A percentile compares a stretch with the other conserved stretches of the same genome.
phyloP scores from a whole-genome alignment of 2,113 vertebrate species.

The Ctenomys sociabilis region DNA sequence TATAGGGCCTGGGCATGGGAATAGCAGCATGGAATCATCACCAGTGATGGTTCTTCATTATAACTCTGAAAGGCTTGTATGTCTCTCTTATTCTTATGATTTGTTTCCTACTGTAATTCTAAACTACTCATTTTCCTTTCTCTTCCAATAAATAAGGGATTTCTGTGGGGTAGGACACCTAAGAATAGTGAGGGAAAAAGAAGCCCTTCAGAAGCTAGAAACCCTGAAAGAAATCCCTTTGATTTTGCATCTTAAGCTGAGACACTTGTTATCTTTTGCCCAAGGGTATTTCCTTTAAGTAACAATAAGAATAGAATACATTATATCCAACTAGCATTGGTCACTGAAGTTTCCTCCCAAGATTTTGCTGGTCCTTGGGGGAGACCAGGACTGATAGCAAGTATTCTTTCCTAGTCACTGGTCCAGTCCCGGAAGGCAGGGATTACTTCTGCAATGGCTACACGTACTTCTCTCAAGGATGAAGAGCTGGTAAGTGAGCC shows the following conservation, averaged over 20 bases:
- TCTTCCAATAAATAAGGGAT: conserved; percentile 15
- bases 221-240: not conserved
- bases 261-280: not conserved
- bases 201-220: conserved; percentile 29
- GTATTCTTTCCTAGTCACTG: conserved; percentile 90
- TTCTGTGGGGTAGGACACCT: not conserved
- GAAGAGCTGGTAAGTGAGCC: conserved; percentile 95
- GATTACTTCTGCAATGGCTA: conserved; percentile 97
- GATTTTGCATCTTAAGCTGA: conserved; percentile 42
- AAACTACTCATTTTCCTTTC: conserved; percentile 57
- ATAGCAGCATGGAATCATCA: conserved; percentile 61
- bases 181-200: conserved; percentile 4
- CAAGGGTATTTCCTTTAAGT: not conserved
- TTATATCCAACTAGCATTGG: not conserved
- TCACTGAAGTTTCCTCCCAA: not conserved
- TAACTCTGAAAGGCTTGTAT: conserved; percentile 59
- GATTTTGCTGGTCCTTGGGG: conserved; percentile 11
- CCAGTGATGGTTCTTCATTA: conserved; percentile 75
- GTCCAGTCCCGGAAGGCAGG: conserved; percentile 98
- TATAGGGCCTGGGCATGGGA: not conserved
- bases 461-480: conserved; percentile 97
- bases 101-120: conserved; percentile 46
- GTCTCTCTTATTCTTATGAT: conserved; percentile 26
- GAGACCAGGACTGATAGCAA: conserved; percentile 23
- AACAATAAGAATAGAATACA: conserved; percentile 49